phyloP scores from a whole-genome alignment of 2,113 vertebrate genomes.

The Tricholaema leucomelas region DNA sequence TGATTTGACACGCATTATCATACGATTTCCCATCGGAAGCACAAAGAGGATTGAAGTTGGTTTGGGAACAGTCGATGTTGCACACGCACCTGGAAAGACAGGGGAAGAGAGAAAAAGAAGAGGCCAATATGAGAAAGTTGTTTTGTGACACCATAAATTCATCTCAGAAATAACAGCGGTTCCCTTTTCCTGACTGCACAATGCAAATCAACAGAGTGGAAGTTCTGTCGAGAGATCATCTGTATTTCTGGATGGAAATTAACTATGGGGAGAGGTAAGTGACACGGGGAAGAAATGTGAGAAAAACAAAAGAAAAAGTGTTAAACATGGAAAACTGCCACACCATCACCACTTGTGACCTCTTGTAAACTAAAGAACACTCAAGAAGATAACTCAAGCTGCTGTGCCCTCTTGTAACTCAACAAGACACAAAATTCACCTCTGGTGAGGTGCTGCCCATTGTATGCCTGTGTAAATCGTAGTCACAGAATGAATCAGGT shows the following conservation, averaged over 20 bases:
- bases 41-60: constrained; percentile 99
- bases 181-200: constrained; percentile 3
- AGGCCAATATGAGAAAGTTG: neutral
- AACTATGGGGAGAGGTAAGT: neutral
- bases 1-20: constrained; percentile 99
- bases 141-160: constrained; percentile 11
- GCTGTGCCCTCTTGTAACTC: neutral
- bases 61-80: constrained; percentile 99
- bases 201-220: constrained; percentile 34
- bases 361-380: neutral
- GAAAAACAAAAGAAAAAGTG: neutral
- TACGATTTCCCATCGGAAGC: constrained; percentile 98
- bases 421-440: neutral
- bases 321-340: neutral
- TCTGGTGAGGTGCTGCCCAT: neutral
- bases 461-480: neutral
- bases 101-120: constrained; percentile 23
- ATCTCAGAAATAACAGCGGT: neutral
- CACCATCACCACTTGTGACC: neutral
- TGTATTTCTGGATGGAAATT: constrained; percentile 11
- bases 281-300: constrained; percentile 3
- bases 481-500: no score
- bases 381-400: neutral
- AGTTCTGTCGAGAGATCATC: neutral
- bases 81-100: constrained; percentile 91